These are phyloP conservation scores for Argopecten irradians DNA, from an alignment of 1,140 invertebrate species.

Conservation along the genomic window DNA sequence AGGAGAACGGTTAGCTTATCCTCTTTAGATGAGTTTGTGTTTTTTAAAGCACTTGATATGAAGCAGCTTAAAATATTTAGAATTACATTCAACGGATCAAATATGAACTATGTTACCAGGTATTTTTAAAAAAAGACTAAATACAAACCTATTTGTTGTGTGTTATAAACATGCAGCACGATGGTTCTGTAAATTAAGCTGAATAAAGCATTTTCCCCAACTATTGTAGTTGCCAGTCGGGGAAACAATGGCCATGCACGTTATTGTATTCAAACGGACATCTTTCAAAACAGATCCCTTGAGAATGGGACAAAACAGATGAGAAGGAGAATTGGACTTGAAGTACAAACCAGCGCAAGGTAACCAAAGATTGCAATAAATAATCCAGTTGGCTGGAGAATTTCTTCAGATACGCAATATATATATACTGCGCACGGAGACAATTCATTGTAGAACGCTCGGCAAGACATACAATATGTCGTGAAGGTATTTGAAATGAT, in stretches of 20 bases:
- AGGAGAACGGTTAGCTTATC: background rate
- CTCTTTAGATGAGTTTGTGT: background rate
- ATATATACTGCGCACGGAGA: background rate
- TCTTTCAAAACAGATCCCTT: background rate
- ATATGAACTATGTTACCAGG: too few relatives aligned
- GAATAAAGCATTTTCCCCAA: background rate
- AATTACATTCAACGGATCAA: background rate
- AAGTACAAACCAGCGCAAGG: background rate
- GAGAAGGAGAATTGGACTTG: background rate
- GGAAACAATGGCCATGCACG: background rate
- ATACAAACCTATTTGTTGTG: background rate
- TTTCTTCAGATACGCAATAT: background rate
- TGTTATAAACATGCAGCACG: background rate
- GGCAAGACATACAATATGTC: background rate
- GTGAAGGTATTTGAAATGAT: constrained; percentile 2
- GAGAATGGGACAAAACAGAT: constrained; percentile 7
- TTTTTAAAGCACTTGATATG: background rate
- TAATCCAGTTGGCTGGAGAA: background rate
- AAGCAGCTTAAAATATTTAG: background rate
- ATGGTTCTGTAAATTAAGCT: background rate
- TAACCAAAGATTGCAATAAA: background rate
- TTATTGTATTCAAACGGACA: background rate
- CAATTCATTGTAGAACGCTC: background rate
- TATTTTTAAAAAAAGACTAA: background rate
- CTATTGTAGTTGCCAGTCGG: background rate